Conservation (phyloP, 2,113 vertebrate species). For the Penelope pileata region DNA sequence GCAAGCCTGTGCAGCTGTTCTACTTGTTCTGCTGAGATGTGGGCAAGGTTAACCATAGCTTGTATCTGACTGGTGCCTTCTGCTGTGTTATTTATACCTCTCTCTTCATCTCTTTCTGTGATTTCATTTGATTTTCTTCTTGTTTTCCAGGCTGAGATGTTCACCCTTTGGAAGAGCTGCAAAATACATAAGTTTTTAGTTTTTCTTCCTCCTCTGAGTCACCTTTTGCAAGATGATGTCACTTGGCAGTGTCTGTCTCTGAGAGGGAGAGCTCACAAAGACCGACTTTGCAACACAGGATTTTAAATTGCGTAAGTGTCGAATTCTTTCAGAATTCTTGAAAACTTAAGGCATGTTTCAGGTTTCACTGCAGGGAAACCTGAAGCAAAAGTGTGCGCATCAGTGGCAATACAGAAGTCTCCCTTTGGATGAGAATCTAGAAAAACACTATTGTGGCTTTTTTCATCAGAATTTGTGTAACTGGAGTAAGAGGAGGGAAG, state of each 20-base stretch:
- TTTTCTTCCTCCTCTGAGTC: neutral
- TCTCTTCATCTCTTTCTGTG: neutral
- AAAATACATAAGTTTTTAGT: neutral
- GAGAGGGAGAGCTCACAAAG: neutral
- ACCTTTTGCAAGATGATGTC: neutral
- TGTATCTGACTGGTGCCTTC: neutral
- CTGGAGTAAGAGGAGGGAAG: neutral
- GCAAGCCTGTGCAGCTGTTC: neutral
- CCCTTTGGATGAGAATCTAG: neutral
- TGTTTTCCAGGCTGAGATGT: neutral
- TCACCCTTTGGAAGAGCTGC: neutral
- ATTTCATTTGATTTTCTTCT: neutral
- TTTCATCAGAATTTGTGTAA: neutral
- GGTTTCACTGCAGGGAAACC: neutral
- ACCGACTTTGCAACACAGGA: neutral
- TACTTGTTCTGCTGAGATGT: neutral
- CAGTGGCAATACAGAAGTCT: neutral
- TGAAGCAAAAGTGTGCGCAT: neutral
- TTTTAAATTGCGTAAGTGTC: neutral
- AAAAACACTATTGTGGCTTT: fast-evolving
- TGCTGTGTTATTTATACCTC: neutral
- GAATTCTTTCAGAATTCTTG: neutral
- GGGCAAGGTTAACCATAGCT: neutral
- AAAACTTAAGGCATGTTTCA: neutral
- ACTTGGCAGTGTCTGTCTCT: neutral